Evolutionary conservation across 2,888 invertebrate genomes (phyloP), one percentile per base, ranked within the genome.

Genomic region (Paralinhomoeus sp.): DNA sequence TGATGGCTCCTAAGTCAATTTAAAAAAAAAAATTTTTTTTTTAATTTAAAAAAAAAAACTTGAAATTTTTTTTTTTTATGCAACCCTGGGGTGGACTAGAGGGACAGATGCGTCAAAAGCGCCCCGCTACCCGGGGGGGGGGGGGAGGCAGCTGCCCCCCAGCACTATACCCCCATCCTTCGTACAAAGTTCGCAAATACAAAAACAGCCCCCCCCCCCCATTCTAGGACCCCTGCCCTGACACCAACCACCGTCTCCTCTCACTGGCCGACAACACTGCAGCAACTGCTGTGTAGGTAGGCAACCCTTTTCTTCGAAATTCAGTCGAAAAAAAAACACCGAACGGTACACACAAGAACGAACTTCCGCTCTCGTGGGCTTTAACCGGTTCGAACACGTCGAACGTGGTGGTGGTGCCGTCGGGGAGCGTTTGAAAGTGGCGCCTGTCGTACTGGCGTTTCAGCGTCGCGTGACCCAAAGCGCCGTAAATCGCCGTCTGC

Each of bases 391-490:
- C 80, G 67, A 84, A 87, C 42, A 85, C 69, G 66, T 89, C 89
- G 63, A 82, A 89, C 20, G 84, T 84, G 50, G 85, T 71, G 2
- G 84, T 85, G 37, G 84, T 80, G 43, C 79, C 80, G 68, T 87
- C 87, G 13, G 72, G 67, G 52, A 85, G 68, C 36, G 13, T 3
- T 17, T 20, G 20, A 7, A 24, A 77, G 43, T 81, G 75, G 43
- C 84, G 72, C 55, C 78, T 77, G 24, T 85, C 83, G 54, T 78
- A 75, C 1, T 82, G 80, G 76, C 80, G 79, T 43, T 83, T 83
- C 57, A 84, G 81, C 49, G 78, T 75, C 23, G 84, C 78, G 45
- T 85, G 73, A 2, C 67, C 67, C 42, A 67, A 55, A 45, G 66
- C 59, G 57, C 83, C 85, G 67, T 87, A 87, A 43, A 85, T 68